These are phyloP conservation scores for Hippasteria phrygiana DNA, from an alignment of 53 echinoderm and acorn worm genomes.

Conservation along the genomic window DNA sequence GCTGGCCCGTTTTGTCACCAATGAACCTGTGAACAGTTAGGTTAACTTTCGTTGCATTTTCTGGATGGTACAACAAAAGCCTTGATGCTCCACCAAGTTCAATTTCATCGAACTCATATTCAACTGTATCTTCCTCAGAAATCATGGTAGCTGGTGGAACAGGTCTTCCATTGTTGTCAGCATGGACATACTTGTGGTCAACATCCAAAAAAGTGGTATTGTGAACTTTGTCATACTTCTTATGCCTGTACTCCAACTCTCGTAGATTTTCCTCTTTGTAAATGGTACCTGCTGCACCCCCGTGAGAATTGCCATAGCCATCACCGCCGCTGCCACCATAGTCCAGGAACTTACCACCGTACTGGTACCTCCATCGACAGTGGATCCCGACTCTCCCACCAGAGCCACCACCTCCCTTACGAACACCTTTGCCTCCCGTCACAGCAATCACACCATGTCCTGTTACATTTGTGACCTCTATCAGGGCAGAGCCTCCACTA, in stretches of 20 bases:
- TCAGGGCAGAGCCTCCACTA: conserved; percentile 82
- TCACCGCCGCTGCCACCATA: conserved; percentile 83
- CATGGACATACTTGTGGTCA: conserved; percentile 86
- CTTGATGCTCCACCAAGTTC: conserved; percentile 87
- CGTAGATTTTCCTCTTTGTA: conserved; percentile 90
- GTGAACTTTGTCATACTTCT: conserved; percentile 87
- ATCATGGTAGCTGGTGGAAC: conserved; percentile 94
- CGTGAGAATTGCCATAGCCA: conserved; percentile 76
- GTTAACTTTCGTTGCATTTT: conserved; percentile 84
- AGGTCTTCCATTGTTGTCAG: conserved; percentile 81
- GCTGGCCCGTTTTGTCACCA: conserved; percentile 88
- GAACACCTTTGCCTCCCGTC: conserved; percentile 80
- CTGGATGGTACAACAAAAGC: conserved; percentile 85
- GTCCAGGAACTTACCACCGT: conserved; percentile 85
- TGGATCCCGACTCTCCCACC: conserved; percentile 89
- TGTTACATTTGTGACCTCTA: conserved; percentile 88
- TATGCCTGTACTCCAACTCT: conserved; percentile 80
- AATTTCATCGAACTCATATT: conserved; percentile 90
- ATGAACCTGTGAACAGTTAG: conserved; percentile 85
- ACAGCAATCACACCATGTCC: conserved; percentile 90
- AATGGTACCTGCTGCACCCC: conserved; percentile 88
- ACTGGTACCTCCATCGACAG: conserved; percentile 90
- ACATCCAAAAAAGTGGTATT: conserved; percentile 88
- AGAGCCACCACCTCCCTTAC: conserved; percentile 88
- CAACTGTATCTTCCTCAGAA: conserved; percentile 68